Evolutionary conservation across 1,140 invertebrate species (phyloP).

Genomic region (Charaxes varanes): DNA sequence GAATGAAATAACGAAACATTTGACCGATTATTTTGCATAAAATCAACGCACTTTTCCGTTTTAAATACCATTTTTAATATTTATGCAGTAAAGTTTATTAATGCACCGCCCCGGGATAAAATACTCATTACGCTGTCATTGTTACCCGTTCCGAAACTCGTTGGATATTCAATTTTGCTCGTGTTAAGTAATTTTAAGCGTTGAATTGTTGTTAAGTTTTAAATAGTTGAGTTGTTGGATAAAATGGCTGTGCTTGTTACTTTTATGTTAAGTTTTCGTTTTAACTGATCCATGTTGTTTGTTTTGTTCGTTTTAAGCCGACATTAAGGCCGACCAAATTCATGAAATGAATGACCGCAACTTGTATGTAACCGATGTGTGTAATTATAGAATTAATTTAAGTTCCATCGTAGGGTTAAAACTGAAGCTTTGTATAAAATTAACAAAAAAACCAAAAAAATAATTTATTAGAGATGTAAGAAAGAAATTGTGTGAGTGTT

Average conservation of each 20-base stretch:
- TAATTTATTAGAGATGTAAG: conserved; percentile 57
- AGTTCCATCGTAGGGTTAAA: conserved; percentile 44
- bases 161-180: conserved; percentile 46
- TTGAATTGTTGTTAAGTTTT: conserved; percentile 66
- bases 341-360: neutral
- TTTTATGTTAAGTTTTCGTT: conserved; percentile 72
- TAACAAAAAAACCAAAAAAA: conserved; percentile 55
- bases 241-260: conserved; percentile 69
- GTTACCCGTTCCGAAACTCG: conserved; percentile 28
- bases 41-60: conserved; percentile 9
- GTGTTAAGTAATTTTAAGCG: conserved; percentile 60
- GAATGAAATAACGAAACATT: too few species aligned
- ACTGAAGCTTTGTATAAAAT: conserved; percentile 69
- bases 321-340: conserved; percentile 51
- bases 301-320: conserved; percentile 43
- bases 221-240: conserved; percentile 41
- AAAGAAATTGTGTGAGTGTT: conserved; percentile 42
- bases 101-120: conserved; percentile 39
- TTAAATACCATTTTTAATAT: conserved; percentile 28
- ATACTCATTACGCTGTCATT: conserved; percentile 44
- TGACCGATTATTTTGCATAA: conserved; percentile 14
- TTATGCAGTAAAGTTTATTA: conserved; percentile 27
- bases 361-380: conserved; percentile 9
- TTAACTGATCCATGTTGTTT: conserved; percentile 49
- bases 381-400: conserved; percentile 13